Evolutionary conservation across 2,113 vertebrate species (phyloP).

Genomic region (Ceratotherium simum): DNA sequence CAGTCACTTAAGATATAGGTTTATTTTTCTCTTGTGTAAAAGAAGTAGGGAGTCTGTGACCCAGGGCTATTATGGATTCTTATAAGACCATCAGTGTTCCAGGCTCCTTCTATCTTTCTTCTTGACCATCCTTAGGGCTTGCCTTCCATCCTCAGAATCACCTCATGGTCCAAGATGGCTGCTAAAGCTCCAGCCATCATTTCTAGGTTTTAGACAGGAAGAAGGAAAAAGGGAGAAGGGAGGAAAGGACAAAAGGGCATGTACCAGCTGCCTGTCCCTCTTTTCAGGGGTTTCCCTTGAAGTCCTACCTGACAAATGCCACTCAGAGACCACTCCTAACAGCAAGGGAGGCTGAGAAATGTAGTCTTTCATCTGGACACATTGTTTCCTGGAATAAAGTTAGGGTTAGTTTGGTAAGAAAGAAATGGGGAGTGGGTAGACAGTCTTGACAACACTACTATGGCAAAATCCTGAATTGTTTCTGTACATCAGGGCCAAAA

Average conservation of each 20-base stretch:
- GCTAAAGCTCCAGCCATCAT: neutral
- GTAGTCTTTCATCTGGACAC: neutral
- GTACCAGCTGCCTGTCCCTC: neutral
- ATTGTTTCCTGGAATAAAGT: neutral
- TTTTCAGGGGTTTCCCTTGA: conserved; percentile 4
- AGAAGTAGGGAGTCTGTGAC: neutral
- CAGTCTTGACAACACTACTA: neutral
- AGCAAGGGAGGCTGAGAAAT: neutral
- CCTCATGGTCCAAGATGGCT: neutral
- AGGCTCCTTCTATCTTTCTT: neutral
- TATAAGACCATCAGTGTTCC: neutral
- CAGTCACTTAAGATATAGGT: neutral
- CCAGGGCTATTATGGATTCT: neutral
- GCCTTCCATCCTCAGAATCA: neutral
- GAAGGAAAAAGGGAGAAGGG: neutral
- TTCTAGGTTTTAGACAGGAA: neutral
- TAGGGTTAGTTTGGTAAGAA: neutral
- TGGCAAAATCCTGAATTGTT: neutral
- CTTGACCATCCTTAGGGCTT: neutral
- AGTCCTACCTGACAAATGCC: neutral
- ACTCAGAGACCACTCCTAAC: neutral
- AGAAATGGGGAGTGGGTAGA: neutral
- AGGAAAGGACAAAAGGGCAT: neutral
- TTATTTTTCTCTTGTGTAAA: neutral
- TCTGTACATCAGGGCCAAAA: neutral